Conservation (phyloP, 2,888 invertebrate species). For the Ceraclea dissimilis region DNA sequence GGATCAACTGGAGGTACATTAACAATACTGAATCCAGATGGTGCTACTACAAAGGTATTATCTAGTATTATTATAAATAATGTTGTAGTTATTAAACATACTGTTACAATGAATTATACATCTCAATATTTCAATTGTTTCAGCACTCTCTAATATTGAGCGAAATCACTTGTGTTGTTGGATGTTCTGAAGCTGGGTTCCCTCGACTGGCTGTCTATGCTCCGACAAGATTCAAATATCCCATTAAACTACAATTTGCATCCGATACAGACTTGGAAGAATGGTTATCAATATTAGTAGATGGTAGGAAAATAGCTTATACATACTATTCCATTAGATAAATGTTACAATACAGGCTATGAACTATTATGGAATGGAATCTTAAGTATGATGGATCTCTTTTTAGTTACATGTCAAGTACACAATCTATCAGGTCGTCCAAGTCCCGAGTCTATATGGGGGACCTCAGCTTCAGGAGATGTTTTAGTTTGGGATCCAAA, state of each 20-base stretch:
- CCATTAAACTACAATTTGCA: slow-evolving; percentile 68
- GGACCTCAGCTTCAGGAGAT: slow-evolving; percentile 70
- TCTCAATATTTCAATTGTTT: slow-evolving; percentile 15
- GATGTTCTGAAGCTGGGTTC: slow-evolving; percentile 72
- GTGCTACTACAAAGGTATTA: slow-evolving; percentile 66
- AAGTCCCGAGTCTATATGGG: slow-evolving; percentile 68
- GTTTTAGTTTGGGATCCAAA: slow-evolving; percentile 72
- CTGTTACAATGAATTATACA: no score
- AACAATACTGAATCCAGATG: slow-evolving; percentile 70
- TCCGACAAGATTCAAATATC: slow-evolving; percentile 51
- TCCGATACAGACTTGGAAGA: slow-evolving; percentile 84
- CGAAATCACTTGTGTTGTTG: slow-evolving; percentile 69
- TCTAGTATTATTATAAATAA: not conserved
- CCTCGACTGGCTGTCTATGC: slow-evolving; percentile 70
- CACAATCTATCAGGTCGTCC: slow-evolving; percentile 65
- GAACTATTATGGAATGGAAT: not conserved
- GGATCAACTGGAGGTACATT: slow-evolving; percentile 65
- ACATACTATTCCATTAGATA: not conserved
- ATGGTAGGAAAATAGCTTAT: slow-evolving; percentile 36
- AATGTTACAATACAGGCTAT: not conserved
- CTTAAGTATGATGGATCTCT: not conserved
- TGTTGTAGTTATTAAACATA: no score
- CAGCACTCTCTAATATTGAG: slow-evolving; percentile 58
- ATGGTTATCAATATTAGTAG: slow-evolving; percentile 76
- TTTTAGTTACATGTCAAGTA: slow-evolving; percentile 61